A percentile compares a stretch with the other conserved stretches of the same genome.
Conservation (phyloP, 2,113 vertebrate genomes). For the Burhinus bistriatus region DNA sequence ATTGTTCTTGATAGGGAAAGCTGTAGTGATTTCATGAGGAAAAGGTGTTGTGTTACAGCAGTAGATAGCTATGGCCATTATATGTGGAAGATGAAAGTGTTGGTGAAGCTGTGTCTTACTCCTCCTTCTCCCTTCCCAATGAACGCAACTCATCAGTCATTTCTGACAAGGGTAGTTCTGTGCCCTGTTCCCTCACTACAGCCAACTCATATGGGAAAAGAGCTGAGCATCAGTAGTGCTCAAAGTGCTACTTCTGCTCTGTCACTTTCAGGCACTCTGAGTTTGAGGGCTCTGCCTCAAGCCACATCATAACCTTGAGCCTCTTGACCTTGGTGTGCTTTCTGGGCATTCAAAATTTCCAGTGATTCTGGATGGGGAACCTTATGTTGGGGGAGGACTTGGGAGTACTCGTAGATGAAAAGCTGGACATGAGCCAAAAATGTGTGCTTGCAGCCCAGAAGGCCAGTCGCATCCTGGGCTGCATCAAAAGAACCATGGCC, state of each 20-base stretch:
- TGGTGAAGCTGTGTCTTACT: not conserved
- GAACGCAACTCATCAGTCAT: not conserved
- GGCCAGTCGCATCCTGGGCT: too few relatives aligned
- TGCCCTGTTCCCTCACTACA: not conserved
- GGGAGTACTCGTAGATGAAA: too few relatives aligned
- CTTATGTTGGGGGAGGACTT: not conserved
- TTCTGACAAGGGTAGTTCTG: not conserved
- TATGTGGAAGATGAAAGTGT: not conserved
- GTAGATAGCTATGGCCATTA: not conserved
- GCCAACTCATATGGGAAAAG: not conserved
- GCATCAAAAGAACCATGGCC: too few relatives aligned
- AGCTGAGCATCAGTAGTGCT: not conserved
- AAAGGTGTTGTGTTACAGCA: not conserved
- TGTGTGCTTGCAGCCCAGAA: too few relatives aligned
- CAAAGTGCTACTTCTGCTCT: not conserved
- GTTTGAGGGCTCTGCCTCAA: not conserved
- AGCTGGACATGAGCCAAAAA: too few relatives aligned
- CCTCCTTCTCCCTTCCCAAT: not conserved
- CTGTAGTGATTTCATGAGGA: not conserved
- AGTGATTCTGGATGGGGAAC: not conserved
- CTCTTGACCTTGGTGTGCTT: not conserved
- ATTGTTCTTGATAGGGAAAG: not conserved
- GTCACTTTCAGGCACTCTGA: not conserved
- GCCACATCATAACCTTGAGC: not conserved
- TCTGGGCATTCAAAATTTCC: not conserved